phyloP scores from a whole-genome alignment of 2,797 vertebrate genomes.

The Falco novaeseelandiae region DNA sequence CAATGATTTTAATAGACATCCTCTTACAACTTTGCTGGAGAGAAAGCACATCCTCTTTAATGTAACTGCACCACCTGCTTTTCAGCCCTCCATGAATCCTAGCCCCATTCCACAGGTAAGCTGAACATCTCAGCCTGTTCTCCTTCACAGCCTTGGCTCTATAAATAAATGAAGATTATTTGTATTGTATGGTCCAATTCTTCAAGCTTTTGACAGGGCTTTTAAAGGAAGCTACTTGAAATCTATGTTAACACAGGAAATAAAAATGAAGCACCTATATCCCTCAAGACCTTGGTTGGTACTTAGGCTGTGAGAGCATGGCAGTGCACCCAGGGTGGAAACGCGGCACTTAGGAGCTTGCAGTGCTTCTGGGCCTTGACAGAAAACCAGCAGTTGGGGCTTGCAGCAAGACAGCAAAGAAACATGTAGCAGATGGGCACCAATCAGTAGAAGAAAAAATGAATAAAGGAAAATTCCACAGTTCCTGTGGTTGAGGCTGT shows the following conservation, averaged over 20 bases:
- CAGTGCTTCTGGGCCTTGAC: not conserved
- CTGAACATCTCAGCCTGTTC: not conserved
- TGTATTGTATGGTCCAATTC: not conserved
- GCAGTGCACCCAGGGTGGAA: not conserved
- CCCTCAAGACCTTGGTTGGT: not conserved
- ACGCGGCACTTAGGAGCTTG: not conserved
- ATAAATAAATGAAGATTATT: not conserved
- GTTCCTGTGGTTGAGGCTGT: not conserved
- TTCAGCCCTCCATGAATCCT: not conserved
- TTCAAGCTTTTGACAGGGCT: not conserved
- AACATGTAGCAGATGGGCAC: not conserved
- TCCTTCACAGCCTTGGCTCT: not conserved
- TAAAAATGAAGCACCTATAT: not conserved
- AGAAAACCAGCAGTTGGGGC: not conserved
- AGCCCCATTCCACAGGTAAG: not conserved
- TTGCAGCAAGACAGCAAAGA: not conserved
- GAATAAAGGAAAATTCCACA: not conserved
- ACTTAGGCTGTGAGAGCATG: not conserved
- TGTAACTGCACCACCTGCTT: not conserved
- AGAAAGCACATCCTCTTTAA: not conserved
- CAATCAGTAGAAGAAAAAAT: not conserved
- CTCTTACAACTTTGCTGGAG: not conserved
- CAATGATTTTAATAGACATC: not conserved
- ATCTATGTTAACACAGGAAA: not conserved
- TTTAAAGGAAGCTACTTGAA: slow-evolving; percentile 19